A percentile compares a stretch with the other conserved stretches of the same genome.
Conservation (phyloP, 64 coral and sea anemone species). For the Actinia equina region DNA sequence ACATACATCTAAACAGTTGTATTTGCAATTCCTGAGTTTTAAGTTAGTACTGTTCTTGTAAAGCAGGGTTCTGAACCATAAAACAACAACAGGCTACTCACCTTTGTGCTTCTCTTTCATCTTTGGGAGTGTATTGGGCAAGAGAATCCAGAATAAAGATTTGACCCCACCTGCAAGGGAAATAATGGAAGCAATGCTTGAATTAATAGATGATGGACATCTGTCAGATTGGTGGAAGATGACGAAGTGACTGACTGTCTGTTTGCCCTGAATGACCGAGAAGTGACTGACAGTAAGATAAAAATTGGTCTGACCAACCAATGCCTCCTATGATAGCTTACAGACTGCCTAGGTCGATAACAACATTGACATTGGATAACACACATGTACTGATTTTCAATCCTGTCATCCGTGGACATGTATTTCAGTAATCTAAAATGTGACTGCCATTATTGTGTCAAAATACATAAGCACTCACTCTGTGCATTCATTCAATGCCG, state of each 20-base stretch:
- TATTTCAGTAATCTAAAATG: too few species aligned
- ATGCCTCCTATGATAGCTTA: too few species aligned
- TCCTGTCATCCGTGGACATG: too few species aligned
- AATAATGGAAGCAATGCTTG: neutral
- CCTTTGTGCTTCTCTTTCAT: conserved; percentile 98
- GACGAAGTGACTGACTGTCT: too few species aligned
- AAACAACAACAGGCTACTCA: neutral
- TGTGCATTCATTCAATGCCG: conserved; percentile 97
- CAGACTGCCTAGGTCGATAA: neutral
- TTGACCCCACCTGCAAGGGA: conserved; percentile 70
- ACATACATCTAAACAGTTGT: too few species aligned
- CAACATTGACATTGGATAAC: neutral
- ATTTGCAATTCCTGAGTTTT: too few species aligned
- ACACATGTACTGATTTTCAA: neutral
- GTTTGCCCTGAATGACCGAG: neutral
- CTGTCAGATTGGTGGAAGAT: too few species aligned
- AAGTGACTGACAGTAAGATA: neutral
- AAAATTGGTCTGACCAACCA: neutral
- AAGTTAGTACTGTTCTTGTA: too few species aligned
- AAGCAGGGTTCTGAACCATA: too few species aligned
- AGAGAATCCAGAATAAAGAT: conserved; percentile 97
- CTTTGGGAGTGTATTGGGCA: conserved; percentile 93
- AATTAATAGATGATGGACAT: neutral
- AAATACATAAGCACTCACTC: conserved; percentile 57
- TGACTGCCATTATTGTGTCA: too few species aligned